Conservation (phyloP, 1,140 invertebrate species). For the Coelopa frigida region DNA sequence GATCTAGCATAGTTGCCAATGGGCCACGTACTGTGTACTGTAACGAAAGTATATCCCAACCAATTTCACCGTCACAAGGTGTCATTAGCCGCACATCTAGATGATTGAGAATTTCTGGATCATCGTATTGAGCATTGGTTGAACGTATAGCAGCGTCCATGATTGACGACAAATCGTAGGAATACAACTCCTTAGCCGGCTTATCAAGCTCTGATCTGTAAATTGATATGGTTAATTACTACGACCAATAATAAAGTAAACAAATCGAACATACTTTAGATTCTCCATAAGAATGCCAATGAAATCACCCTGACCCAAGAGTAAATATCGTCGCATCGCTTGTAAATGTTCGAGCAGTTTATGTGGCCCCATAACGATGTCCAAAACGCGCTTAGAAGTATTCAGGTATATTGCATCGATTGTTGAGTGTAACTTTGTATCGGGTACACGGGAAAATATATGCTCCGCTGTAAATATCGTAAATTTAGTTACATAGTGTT, state of each 20-base stretch:
- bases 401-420: conserved; percentile 78
- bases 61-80: conserved; percentile 69
- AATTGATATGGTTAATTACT: too few species aligned
- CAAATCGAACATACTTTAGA: conserved; percentile 62
- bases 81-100: conserved; percentile 80
- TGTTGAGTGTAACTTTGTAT: conserved; percentile 66
- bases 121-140: conserved; percentile 93
- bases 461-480: conserved; percentile 19
- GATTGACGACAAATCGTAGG: conserved; percentile 82
- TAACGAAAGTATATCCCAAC: conserved; percentile 94
- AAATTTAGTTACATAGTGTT: background rate
- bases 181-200: conserved; percentile 77
- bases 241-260: too few species aligned
- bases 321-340: conserved; percentile 80
- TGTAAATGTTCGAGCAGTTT: conserved; percentile 86
- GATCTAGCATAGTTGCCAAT: conserved; percentile 85
- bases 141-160: conserved; percentile 85
- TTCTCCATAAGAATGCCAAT: conserved; percentile 88
- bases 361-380: conserved; percentile 79
- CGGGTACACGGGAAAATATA: conserved; percentile 44
- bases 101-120: conserved; percentile 79
- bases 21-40: conserved; percentile 91
- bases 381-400: conserved; percentile 78
- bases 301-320: conserved; percentile 93
- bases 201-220: conserved; percentile 80